Evolutionary conservation across 2,113 vertebrate species (phyloP).

Genomic region (Peucedramus taeniatus): DNA sequence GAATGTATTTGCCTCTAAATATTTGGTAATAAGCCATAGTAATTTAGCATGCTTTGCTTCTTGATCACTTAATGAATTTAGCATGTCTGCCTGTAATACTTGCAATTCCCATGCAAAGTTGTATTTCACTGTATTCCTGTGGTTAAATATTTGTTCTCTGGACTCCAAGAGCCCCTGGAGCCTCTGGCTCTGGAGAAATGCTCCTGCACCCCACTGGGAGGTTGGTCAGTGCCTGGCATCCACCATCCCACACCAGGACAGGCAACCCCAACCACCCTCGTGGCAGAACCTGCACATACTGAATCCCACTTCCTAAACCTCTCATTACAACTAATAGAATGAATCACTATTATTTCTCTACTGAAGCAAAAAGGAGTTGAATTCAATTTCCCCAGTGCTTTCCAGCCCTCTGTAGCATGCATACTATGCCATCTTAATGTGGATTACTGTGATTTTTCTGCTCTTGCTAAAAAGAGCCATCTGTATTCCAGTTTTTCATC

Average conservation of each 20-base stretch:
- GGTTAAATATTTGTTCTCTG: background rate
- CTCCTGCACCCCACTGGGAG: background rate
- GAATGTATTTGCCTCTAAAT: background rate
- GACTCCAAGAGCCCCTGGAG: background rate
- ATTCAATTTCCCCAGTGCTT: constrained; percentile 21
- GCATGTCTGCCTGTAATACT: background rate
- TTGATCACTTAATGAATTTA: background rate
- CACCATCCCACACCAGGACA: background rate
- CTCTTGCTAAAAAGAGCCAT: background rate
- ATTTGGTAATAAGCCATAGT: background rate
- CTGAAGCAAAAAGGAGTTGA: background rate
- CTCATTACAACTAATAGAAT: background rate
- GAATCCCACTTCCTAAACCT: background rate
- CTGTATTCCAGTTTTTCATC: background rate
- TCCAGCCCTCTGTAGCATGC: background rate
- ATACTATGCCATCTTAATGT: background rate
- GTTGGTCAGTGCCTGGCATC: background rate
- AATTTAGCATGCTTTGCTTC: background rate
- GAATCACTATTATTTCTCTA: background rate
- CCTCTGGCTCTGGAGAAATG: background rate
- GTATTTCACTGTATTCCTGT: background rate
- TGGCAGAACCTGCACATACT: background rate
- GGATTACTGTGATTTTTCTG: background rate
- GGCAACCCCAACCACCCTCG: background rate
- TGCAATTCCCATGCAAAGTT: background rate